Evolutionary conservation across 2,888 invertebrate species (phyloP).

Genomic region (Drosophila longiperda): DNA sequence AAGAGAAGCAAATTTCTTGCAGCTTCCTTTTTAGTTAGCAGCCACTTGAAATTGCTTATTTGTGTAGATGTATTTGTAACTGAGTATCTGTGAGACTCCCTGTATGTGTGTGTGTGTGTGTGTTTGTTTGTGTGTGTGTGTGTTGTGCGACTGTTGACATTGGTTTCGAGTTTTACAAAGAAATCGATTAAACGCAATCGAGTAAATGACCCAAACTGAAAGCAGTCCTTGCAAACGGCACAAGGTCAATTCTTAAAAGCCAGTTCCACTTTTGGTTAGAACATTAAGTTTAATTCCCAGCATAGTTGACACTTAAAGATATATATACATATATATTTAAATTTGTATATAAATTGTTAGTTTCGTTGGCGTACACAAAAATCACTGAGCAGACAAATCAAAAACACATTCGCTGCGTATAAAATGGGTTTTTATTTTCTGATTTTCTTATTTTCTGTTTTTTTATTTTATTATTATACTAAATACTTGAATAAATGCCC

Average conservation of each 20-base stretch:
- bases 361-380: constrained; percentile 37
- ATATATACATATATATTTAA: background rate
- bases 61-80: constrained; percentile 37
- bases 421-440: constrained; percentile 1
- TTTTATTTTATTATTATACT: background rate
- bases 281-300: constrained; percentile 17
- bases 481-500: constrained; percentile 13
- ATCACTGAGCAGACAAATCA: constrained; percentile 59
- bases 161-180: constrained; percentile 83
- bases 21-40: constrained; percentile 62
- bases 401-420: constrained; percentile 37
- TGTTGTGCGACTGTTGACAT: constrained; percentile 82
- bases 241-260: constrained; percentile 59
- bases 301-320: background rate
- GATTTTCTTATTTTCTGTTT: background rate
- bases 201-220: constrained; percentile 77
- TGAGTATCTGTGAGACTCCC: constrained; percentile 18
- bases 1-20: constrained; percentile 55
- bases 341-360: constrained; percentile 11
- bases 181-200: constrained; percentile 84
- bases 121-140: constrained; percentile 40
- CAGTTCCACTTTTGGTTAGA: constrained; percentile 13
- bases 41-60: constrained; percentile 65
- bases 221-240: constrained; percentile 28
- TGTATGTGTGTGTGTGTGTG: constrained; percentile 42